A percentile compares a stretch with the other conserved stretches of the same genome.
phyloP scores from a whole-genome alignment of 2,888 invertebrate species.

The Drosophila buzzatii region DNA sequence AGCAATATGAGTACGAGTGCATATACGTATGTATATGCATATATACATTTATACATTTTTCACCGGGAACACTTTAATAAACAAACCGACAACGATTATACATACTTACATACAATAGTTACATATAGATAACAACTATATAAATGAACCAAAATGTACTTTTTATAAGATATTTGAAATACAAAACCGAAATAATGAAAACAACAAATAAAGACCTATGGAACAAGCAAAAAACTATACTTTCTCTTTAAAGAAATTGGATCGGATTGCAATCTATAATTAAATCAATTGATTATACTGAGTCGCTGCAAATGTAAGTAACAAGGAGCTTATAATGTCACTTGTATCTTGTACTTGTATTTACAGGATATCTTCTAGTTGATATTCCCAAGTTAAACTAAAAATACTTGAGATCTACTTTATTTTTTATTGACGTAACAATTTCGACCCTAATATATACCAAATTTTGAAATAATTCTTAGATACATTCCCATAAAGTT shows the following conservation, averaged over 20 bases:
- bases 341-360: background rate
- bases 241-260: background rate
- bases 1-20: slow-evolving; percentile 42
- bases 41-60: slow-evolving; percentile 43
- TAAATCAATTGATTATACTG: background rate
- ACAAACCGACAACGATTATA: slow-evolving; percentile 50
- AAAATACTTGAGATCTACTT: too few species aligned
- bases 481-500: too few species aligned
- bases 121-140: slow-evolving; percentile 40
- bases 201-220: slow-evolving; percentile 51
- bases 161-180: slow-evolving; percentile 77
- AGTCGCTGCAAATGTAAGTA: background rate
- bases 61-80: slow-evolving; percentile 70
- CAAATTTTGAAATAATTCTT: too few species aligned
- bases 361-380: too few species aligned
- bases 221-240: slow-evolving; percentile 16
- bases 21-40: slow-evolving; percentile 1
- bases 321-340: too few species aligned
- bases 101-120: slow-evolving; percentile 52
- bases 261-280: background rate
- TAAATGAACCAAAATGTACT: slow-evolving; percentile 75
- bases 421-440: too few species aligned
- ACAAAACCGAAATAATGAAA: slow-evolving; percentile 37
- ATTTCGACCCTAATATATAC: too few species aligned
- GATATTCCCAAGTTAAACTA: too few species aligned